Base-by-base conservation (phyloP, 2,888 invertebrate species). In the Torymus aiolomorphi region DNA sequence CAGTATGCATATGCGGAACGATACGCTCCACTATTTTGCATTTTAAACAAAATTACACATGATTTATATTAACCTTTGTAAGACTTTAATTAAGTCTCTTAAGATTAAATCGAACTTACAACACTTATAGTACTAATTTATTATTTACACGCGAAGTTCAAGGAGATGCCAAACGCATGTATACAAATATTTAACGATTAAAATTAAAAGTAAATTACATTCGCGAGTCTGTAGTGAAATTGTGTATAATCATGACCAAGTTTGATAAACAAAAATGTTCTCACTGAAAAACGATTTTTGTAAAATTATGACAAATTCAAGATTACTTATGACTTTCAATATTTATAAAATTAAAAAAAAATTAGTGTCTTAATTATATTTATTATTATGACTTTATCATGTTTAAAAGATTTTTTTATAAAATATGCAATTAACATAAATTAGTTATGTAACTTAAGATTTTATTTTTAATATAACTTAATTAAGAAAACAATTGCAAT, bases 1-100 rank as follows among this genome's bases (percentile, higher is more conserved):
- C 74, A 81, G 74, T 81, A 78, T 71, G 63, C 78, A 76, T 72
- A 81, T 13, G 51, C 57, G 78, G 67, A 78, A 76, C 67, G 63
- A 57, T 72, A 76, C 78, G 78, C 75, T 81, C 76, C 67, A 67
- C 51, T 59, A 78, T 78, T 75, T 73, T 81, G 76, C 81, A 76
- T 78, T 81, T 77, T 56, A 20, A 74, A 49, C 76, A 51, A 78
- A 81, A 76, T 72, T 76, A 76, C 72, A 72, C 67, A 67, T 76
- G 63, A 69, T 81, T 81, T 76, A 18, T 71, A 74, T 80, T 71
- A 52, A 62, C 67, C 24, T 74, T 70, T 65, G 51, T 73, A 78
- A 73, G 63, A 62, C 54, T 18, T 76, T 65, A 51, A 75, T 59
- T 71, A 80, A 71, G 18, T 54, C 52, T 54, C 24, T 67, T 74